phyloP scores from a whole-genome alignment of 2,797 vertebrate genomes.

The Phylloscopus collybita region DNA sequence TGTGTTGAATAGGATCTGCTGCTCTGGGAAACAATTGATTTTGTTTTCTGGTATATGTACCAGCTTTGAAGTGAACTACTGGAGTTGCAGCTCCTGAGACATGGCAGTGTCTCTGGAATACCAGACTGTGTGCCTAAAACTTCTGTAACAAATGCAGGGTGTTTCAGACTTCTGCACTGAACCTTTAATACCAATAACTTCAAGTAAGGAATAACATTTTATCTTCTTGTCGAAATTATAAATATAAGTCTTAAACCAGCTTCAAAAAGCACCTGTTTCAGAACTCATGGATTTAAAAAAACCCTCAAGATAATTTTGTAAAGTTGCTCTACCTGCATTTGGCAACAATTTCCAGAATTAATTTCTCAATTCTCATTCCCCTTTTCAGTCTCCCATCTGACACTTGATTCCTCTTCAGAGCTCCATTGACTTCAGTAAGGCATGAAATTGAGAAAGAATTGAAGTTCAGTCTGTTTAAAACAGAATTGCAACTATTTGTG shows the following conservation, averaged over 20 bases:
- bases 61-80: background rate
- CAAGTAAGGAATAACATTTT: background rate
- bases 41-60: background rate
- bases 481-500: background rate
- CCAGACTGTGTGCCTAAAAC: background rate
- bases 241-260: background rate
- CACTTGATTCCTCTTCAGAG: background rate
- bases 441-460: background rate
- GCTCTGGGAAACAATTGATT: background rate
- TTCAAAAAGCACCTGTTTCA: background rate
- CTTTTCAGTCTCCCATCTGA: background rate
- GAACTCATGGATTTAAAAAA: background rate
- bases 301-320: background rate
- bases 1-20: background rate
- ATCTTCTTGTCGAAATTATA: background rate
- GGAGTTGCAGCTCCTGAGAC: background rate
- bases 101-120: background rate
- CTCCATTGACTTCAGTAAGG: background rate
- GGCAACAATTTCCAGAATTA: background rate
- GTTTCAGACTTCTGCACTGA: background rate
- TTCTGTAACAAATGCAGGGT: background rate
- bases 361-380: background rate
- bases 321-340: background rate
- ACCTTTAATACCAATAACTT: background rate
- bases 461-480: background rate